phyloP scores from a whole-genome alignment of 1,140 invertebrate species.

The Nasonia giraulti region DNA sequence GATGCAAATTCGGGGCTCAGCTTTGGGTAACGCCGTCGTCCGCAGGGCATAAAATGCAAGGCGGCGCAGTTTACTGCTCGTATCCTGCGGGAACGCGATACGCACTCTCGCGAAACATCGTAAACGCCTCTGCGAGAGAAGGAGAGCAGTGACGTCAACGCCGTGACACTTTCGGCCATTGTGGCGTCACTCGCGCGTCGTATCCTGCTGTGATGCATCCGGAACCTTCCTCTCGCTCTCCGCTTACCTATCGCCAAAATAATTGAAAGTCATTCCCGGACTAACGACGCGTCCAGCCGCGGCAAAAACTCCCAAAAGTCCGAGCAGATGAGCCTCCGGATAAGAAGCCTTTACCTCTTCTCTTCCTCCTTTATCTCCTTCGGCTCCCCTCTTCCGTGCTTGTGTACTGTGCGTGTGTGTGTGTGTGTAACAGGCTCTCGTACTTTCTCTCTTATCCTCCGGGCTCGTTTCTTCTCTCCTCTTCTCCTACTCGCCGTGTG shows the following conservation, averaged over 20 bases:
- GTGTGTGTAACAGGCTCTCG: background rate
- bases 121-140: background rate
- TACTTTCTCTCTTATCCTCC: conserved; percentile 43
- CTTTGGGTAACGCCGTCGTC: too few species aligned
- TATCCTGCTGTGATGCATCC: background rate
- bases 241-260: background rate
- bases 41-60: too few species aligned
- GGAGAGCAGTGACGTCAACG: conserved; percentile 16
- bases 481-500: background rate
- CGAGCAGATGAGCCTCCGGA: conserved; percentile 17
- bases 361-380: conserved; percentile 4
- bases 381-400: background rate
- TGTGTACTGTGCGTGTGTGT: background rate
- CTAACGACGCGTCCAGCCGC: too few species aligned
- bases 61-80: background rate
- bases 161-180: conserved; percentile 40
- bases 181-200: conserved; percentile 30
- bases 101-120: background rate
- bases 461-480: conserved; percentile 20
- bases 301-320: background rate
- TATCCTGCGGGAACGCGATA: background rate
- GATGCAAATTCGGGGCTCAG: too few species aligned
- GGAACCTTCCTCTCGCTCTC: background rate
- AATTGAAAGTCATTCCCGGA: background rate
- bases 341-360: background rate